Conservation (phyloP, 2,113 vertebrate genomes). For the Phrynosoma blainvillii region DNA sequence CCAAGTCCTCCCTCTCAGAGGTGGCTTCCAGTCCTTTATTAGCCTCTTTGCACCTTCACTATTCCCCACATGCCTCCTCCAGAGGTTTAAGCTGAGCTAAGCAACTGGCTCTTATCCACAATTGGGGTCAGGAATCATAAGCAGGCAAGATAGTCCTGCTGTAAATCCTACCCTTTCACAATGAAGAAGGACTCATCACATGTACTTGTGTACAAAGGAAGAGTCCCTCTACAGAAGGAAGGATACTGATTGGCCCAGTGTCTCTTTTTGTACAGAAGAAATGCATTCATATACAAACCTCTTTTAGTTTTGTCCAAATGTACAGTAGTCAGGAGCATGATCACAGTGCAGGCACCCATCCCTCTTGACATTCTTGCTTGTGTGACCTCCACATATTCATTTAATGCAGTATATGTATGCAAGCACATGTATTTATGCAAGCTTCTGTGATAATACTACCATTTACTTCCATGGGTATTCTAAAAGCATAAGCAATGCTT, state of each 20-base stretch:
- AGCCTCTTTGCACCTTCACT: too few relatives aligned
- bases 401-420: background rate
- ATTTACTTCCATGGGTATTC: background rate
- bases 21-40: too few relatives aligned
- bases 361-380: background rate
- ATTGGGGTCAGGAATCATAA: too few relatives aligned
- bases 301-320: background rate
- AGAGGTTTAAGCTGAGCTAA: too few relatives aligned
- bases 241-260: too few relatives aligned
- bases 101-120: too few relatives aligned
- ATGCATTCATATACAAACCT: too few relatives aligned
- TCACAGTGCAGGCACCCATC: background rate
- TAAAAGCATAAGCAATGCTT: background rate
- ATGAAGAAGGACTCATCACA: background rate
- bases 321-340: background rate
- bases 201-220: background rate
- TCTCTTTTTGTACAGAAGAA: background rate
- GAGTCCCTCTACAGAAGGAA: too few relatives aligned
- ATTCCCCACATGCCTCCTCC: too few relatives aligned
- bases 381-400: background rate
- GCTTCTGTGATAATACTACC: background rate
- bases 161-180: background rate
- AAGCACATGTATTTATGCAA: background rate
- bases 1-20: too few relatives aligned
- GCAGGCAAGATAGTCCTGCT: too few relatives aligned